phyloP scores from a whole-genome alignment of 2,888 invertebrate species.

The Minunthozetes semirufus region DNA sequence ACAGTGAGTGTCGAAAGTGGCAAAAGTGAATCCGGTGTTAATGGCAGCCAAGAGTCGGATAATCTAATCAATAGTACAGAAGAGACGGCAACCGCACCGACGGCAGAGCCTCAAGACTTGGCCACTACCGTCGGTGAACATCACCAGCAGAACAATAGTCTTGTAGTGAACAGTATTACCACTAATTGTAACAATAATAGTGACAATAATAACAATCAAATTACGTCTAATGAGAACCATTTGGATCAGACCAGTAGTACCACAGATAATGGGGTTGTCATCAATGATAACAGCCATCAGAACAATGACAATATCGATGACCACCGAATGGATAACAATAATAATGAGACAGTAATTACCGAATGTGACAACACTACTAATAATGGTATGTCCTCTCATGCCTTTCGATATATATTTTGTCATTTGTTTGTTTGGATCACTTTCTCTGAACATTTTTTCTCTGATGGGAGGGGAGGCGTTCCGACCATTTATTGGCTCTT shows the following conservation, averaged over 20 bases:
- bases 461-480: too few species aligned
- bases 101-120: background rate
- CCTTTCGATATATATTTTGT: too few species aligned
- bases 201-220: too few species aligned
- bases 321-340: background rate
- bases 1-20: background rate
- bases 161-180: too few species aligned
- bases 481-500: too few species aligned
- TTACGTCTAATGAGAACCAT: too few species aligned
- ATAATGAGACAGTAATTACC: background rate
- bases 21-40: background rate
- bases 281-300: background rate
- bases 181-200: too few species aligned
- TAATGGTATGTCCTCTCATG: background rate
- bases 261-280: background rate
- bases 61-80: background rate
- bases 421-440: too few species aligned
- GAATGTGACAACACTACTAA: background rate
- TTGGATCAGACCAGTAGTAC: too few species aligned
- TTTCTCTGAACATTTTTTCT: too few species aligned
- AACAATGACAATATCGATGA: background rate
- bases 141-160: background rate
- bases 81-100: too few species aligned
- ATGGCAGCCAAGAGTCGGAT: background rate
- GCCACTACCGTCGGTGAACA: background rate